Percentiles rank a stretch among this genome's conserved stretches.
These are phyloP conservation scores for Plebejus melissa DNA, from an alignment of 2,888 invertebrate genomes.

Conservation along the genomic window DNA sequence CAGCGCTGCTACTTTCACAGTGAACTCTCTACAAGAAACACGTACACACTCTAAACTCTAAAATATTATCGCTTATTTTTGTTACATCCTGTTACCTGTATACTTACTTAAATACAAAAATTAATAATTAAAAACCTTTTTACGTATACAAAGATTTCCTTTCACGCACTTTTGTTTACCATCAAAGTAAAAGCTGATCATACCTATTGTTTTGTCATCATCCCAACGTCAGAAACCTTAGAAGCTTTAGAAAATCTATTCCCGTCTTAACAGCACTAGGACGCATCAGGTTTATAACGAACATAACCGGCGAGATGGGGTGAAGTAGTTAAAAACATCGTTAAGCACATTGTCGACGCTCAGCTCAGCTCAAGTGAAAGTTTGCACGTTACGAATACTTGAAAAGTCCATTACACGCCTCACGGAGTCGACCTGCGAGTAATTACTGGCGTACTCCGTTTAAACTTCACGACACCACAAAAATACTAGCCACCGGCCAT, in stretches of 20 bases:
- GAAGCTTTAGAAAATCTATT: background rate
- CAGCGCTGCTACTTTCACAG: too few species aligned
- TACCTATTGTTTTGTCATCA: too few species aligned
- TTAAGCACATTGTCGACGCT: slow-evolving; percentile 73
- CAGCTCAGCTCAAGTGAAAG: slow-evolving; percentile 65
- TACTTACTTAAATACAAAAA: too few species aligned
- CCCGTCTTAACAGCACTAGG: background rate
- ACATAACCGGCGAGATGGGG: slow-evolving; percentile 63
- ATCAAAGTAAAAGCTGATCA: background rate
- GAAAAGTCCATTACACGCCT: slow-evolving; percentile 76
- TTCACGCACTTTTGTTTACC: background rate
- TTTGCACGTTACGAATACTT: slow-evolving; percentile 76
- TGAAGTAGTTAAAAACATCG: slow-evolving; percentile 74
- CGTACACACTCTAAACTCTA: too few species aligned
- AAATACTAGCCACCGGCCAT: slow-evolving; percentile 11
- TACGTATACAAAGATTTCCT: background rate
- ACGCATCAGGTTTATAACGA: slow-evolving; percentile 48
- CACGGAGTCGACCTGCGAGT: slow-evolving; percentile 67
- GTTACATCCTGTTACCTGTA: too few species aligned
- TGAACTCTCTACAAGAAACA: too few species aligned
- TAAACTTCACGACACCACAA: slow-evolving; percentile 64
- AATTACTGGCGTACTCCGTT: slow-evolving; percentile 72
- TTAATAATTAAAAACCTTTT: background rate
- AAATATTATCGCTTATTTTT: too few species aligned
- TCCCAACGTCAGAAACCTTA: background rate